phyloP scores from a whole-genome alignment of 2,797 vertebrate genomes.

The Dipus sagitta region DNA sequence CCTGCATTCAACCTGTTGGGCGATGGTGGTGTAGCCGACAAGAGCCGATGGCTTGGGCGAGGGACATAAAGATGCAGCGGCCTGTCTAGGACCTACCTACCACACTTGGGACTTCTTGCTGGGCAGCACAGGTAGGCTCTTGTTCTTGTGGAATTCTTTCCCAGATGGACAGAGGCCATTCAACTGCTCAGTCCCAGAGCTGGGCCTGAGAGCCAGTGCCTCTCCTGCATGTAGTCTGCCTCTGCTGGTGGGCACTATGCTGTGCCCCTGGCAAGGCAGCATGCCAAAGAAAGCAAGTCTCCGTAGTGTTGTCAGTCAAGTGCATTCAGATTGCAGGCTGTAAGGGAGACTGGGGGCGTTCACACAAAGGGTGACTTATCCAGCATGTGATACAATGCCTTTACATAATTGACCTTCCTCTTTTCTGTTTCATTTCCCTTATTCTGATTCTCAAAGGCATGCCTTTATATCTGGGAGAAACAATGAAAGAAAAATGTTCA shows the following conservation, averaged over 20 bases:
- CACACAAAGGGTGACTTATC: background rate
- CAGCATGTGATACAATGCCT: conserved; percentile 2
- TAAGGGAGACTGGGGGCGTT: background rate
- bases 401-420: conserved; percentile 32
- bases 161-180: conserved; percentile 6
- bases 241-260: background rate
- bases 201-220: background rate
- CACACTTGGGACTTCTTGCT: conserved; percentile 70
- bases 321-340: background rate
- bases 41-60: conserved; percentile 67
- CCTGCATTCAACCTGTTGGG: conserved; percentile 72
- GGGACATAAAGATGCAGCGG: conserved; percentile 58
- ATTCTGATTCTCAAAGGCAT: conserved; percentile 44
- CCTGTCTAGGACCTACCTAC: conserved; percentile 70
- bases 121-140: conserved; percentile 86
- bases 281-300: background rate
- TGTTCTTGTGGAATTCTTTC: conserved; percentile 12
- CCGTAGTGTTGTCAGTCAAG: background rate
- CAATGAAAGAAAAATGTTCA: conserved; percentile 35
- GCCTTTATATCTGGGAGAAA: conserved; percentile 59
- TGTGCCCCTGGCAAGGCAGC: background rate
- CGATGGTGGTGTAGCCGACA: conserved; percentile 75
- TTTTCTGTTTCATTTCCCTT: conserved; percentile 47
- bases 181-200: background rate
- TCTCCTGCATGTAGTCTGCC: background rate